A percentile compares a stretch with the other conserved stretches of the same genome.
Conservation (phyloP, 2,113 vertebrate species). For the Talpa occidentalis region DNA sequence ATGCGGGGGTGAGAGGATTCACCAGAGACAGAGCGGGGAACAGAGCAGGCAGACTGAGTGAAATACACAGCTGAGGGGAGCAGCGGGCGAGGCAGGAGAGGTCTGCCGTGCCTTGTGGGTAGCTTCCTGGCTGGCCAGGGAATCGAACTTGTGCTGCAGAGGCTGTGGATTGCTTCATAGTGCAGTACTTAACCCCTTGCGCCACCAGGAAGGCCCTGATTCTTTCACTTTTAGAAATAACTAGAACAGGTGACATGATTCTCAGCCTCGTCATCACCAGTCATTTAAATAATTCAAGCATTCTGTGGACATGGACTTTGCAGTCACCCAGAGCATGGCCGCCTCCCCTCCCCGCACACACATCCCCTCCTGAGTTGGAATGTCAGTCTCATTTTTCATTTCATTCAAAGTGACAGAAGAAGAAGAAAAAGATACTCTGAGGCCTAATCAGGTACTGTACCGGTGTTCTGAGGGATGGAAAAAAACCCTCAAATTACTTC, state of each 20-base stretch:
- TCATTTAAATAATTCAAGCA: slow-evolving; percentile 4
- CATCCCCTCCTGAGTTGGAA: not conserved
- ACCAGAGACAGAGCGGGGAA: too few species aligned
- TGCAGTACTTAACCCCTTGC: too few species aligned
- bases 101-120: too few species aligned
- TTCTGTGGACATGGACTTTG: not conserved
- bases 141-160: too few species aligned
- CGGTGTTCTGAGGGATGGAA: not conserved
- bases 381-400: slow-evolving; percentile 45
- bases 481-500: slow-evolving; percentile 59
- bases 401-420: slow-evolving; percentile 40
- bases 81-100: too few species aligned
- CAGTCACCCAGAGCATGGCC: not conserved
- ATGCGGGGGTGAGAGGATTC: too few species aligned
- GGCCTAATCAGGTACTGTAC: slow-evolving; percentile 68
- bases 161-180: too few species aligned
- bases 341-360: not conserved
- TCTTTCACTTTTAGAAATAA: not conserved
- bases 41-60: too few species aligned
- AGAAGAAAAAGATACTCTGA: slow-evolving; percentile 18
- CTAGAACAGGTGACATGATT: not conserved
- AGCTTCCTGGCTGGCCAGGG: too few species aligned
- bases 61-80: too few species aligned
- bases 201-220: too few species aligned
- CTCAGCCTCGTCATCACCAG: not conserved